Base-by-base conservation (phyloP, 2,797 vertebrate genomes). In the Rhinogobio ventralis region DNA sequence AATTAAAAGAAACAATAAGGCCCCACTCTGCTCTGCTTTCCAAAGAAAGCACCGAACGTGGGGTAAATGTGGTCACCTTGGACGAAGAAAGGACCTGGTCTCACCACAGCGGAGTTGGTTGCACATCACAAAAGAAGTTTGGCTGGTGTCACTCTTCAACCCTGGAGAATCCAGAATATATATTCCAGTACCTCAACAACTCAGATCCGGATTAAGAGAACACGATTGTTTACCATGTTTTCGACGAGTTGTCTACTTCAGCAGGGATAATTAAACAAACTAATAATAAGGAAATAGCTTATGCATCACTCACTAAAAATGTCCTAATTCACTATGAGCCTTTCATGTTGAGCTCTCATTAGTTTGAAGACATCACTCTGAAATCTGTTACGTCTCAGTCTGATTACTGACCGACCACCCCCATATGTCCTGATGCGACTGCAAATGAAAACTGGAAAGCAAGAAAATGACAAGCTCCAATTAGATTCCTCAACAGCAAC, bases 1-100 rank as follows among this genome's bases (percentile, higher is more conserved):
- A 73, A 82, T 82, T 19, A 75, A 83, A 82, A 80, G 72, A 81
- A 88, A 88, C n/a, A 84, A 81, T 78, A 33, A 39, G 46, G 53
- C 45, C 17, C 42, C 68, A 13, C 64, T 78, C 45, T 74, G 81
- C 55, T 82, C 57, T 30, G 45, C 49, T 5, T 46, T 86, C 73
- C 84, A 85, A 87, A 15, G 67, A 83, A 79, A 68, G 33, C 75
- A 72, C 45, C 25, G 60, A 66, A 49, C 36, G 51, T 45, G 51
- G 64, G 64, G 57, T 28, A 23, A 49, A 64, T 15, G 7, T 49
- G 60, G 36, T 53, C 28, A 51, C 33, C 17, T 33, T 69, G 60
- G 82, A 68, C 6, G 15, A 71, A 30, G 30, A 69, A 55, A 19
- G 79, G 51, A 55, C 46, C 33, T 10, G 2, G 11, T 62, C 57